These are phyloP conservation scores for Probaryconus sp. DNA, from an alignment of 1,140 invertebrate genomes.

Conservation along the genomic window DNA sequence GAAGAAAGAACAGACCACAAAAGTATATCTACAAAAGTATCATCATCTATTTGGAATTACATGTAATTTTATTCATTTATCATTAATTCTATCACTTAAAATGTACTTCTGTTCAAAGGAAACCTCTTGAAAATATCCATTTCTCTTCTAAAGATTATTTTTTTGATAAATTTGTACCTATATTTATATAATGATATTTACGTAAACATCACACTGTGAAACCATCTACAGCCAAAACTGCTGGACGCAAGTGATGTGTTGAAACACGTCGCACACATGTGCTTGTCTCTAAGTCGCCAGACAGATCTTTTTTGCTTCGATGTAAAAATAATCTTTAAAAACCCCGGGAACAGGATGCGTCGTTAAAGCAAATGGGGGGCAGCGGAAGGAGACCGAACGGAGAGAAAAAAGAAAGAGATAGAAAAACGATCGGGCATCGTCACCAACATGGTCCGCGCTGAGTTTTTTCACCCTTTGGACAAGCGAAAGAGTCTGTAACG, in stretches of 20 bases:
- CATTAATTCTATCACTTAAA: no score
- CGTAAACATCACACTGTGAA: no score
- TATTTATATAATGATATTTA: no score
- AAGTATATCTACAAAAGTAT: no score
- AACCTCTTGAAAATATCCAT: no score
- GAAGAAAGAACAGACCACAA: no score
- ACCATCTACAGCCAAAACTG: constrained; percentile 38
- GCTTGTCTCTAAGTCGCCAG: constrained; percentile 73
- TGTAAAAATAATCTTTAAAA: constrained; percentile 79
- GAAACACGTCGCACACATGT: constrained; percentile 68
- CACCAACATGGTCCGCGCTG: constrained; percentile 71
- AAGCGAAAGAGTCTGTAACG: constrained; percentile 68
- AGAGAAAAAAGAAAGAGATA: constrained; percentile 27
- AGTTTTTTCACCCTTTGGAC: constrained; percentile 77
- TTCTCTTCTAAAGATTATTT: no score
- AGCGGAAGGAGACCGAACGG: constrained; percentile 27
- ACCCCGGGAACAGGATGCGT: constrained; percentile 77
- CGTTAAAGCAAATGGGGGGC: constrained; percentile 58
- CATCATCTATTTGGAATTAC: no score
- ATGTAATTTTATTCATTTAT: no score
- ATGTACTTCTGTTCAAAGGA: no score
- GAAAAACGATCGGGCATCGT: constrained; percentile 68
- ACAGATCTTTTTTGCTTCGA: constrained; percentile 77
- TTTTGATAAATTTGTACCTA: no score
- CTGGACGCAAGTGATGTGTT: constrained; percentile 62